phyloP scores from a whole-genome alignment of 2,797 vertebrate genomes.

The Pipistrellus pygmaeus region DNA sequence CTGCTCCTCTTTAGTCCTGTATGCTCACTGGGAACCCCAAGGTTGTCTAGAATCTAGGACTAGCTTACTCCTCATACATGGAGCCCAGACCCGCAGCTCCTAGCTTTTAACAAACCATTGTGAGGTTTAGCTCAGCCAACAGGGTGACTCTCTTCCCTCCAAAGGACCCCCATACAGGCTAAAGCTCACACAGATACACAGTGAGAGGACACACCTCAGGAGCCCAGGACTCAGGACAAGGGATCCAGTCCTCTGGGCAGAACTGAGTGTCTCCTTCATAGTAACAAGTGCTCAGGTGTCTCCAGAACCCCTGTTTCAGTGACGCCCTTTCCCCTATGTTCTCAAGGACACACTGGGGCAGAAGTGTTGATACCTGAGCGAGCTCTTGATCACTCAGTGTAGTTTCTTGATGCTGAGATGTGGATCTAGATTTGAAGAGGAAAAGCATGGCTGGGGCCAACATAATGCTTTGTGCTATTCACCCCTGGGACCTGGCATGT shows the following conservation, averaged over 20 bases:
- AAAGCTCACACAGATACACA: not conserved
- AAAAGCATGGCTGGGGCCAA: not conserved
- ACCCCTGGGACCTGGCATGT: not conserved
- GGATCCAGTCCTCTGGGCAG: not conserved
- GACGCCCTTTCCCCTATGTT: not conserved
- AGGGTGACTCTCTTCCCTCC: not conserved
- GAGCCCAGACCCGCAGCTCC: no score
- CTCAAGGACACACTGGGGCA: not conserved
- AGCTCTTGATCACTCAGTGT: no score
- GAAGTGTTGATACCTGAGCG: not conserved
- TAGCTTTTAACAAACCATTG: not conserved
- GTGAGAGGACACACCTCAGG: not conserved
- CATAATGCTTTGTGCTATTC: not conserved
- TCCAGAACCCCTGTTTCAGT: not conserved
- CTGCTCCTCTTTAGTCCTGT: no score
- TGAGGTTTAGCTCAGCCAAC: not conserved
- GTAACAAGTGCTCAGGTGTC: fast-evolving
- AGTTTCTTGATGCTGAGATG: no score
- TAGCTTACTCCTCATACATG: not conserved
- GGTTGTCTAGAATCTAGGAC: not conserved
- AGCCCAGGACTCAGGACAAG: not conserved
- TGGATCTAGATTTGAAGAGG: no score
- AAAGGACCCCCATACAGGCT: not conserved
- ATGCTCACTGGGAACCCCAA: no score
- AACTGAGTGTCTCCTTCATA: no score